These are phyloP conservation scores for Amazona ochrocephala DNA, from an alignment of 2,797 vertebrate genomes.

Conservation along the genomic window DNA sequence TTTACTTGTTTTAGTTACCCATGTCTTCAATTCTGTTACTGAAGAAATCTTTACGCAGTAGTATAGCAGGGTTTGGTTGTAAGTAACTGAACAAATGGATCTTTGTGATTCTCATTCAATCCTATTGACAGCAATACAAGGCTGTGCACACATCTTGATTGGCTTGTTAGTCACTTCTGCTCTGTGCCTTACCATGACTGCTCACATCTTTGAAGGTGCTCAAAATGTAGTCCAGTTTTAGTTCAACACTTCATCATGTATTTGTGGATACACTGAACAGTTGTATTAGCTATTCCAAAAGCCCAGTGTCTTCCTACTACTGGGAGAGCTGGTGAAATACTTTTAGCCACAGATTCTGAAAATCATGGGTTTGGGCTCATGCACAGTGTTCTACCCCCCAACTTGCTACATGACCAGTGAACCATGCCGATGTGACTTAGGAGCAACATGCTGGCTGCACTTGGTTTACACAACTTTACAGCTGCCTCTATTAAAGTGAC, in stretches of 20 bases:
- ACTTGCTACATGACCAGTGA: not conserved
- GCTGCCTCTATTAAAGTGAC: not conserved
- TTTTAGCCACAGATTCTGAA: not conserved
- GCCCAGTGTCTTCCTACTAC: not conserved
- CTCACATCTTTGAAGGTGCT: not conserved
- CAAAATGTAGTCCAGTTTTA: not conserved
- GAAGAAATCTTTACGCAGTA: not conserved
- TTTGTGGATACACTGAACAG: not conserved
- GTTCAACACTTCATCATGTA: not conserved
- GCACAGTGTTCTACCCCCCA: not conserved
- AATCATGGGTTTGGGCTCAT: not conserved
- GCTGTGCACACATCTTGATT: not conserved
- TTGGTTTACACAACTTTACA: not conserved
- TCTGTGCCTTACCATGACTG: not conserved
- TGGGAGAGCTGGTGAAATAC: not conserved
- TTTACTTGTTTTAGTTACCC: not conserved
- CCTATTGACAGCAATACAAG: not conserved
- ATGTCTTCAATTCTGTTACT: not conserved
- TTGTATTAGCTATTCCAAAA: not conserved
- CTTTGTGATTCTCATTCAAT: not conserved
- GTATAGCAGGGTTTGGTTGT: not conserved
- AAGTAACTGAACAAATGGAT: not conserved
- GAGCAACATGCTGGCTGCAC: not conserved
- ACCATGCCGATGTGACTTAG: not conserved
- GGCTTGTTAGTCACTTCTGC: not conserved